Percentiles rank a stretch among this genome's conserved stretches.
Conservation (phyloP, 2,797 vertebrate species). For the Euthynnus affinis region DNA sequence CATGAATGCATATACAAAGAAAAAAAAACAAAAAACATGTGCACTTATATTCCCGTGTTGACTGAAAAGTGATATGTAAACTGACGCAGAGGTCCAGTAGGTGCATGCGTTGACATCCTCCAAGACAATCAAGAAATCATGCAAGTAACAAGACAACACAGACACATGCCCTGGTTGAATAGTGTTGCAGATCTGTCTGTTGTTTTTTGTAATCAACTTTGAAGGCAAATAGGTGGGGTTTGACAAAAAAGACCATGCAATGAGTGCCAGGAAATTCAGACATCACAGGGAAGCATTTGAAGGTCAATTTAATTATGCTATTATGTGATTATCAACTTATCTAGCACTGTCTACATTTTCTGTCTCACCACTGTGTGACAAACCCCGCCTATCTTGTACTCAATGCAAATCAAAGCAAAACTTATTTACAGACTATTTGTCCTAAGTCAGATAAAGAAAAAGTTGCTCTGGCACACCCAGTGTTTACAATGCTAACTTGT, state of each 20-base stretch:
- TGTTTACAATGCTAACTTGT: not conserved
- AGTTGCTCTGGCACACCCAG: not conserved
- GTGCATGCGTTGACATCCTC: slow-evolving; percentile 64
- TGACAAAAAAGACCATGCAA: slow-evolving; percentile 13
- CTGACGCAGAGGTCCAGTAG: slow-evolving; percentile 40
- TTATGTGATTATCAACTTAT: slow-evolving; percentile 1
- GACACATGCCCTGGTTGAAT: slow-evolving; percentile 41
- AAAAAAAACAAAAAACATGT: slow-evolving; percentile 44
- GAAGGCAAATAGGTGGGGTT: not conserved
- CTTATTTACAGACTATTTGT: slow-evolving; percentile 24
- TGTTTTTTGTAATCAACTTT: not conserved
- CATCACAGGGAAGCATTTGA: slow-evolving; percentile 2
- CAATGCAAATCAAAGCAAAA: slow-evolving; percentile 5
- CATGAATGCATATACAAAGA: slow-evolving; percentile 55
- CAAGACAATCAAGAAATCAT: slow-evolving; percentile 61
- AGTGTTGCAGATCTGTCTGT: not conserved
- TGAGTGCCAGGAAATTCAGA: not conserved
- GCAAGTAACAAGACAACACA: slow-evolving; percentile 63
- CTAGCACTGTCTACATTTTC: not conserved
- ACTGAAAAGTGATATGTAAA: slow-evolving; percentile 22
- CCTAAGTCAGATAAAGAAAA: slow-evolving; percentile 22
- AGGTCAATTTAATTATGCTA: not conserved
- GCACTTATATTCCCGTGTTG: slow-evolving; percentile 38
- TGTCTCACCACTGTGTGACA: not conserved
- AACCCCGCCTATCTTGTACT: not conserved